Evolutionary conservation across 1,140 invertebrate genomes (phyloP), one percentile per base, ranked within the genome.

Genomic region (Drosophila pseudoobscura): DNA sequence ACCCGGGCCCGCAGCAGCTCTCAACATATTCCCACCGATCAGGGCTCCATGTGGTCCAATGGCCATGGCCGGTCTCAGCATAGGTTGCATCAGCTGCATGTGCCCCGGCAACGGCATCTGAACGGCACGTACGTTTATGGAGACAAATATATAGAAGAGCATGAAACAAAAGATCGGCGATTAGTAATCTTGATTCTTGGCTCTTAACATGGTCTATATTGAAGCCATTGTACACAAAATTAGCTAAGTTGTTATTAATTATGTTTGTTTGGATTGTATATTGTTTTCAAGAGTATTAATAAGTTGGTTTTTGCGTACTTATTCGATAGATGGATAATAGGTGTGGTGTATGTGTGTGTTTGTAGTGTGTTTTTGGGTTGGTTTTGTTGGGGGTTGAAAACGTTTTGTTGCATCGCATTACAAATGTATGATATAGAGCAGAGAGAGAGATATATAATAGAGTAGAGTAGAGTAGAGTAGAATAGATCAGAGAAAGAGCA

Each of bases 21-120:
- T 94, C 93, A 96, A 93, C 93, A 96, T 95, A 93, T 95, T 94
- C 89, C 94, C 94, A 89, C 94, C 94, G 61, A 94, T 93, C 90
- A 94, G 94, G 73, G 95, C 93, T 74, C 95, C 94, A 73, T 95
- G 94, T 76, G 95, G 95, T 65, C 93, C 94, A 43, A 94, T 92
- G 50, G 94, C 93, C 93, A 95, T 94, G 3, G 94, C 94, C n/a
- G 93, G 94, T 73, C 94, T 92, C 92, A 95, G 93, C 85, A 92
- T 91, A 6, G 94, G 93, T 35, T 94, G 93, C 93, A 95, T 94
- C 24, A 94, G 84, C 6, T 94, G 93, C 78, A 94, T 93, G 15
- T 84, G 85, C 11, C 80, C 79, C n/a, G 88, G 88, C 45, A 90
- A 35, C 15, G 55, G 77, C 89, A 90, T 80, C 89, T 55, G 54